Base-by-base conservation (phyloP, 2,888 invertebrate genomes). In the Pollenia griseotomentosa region DNA sequence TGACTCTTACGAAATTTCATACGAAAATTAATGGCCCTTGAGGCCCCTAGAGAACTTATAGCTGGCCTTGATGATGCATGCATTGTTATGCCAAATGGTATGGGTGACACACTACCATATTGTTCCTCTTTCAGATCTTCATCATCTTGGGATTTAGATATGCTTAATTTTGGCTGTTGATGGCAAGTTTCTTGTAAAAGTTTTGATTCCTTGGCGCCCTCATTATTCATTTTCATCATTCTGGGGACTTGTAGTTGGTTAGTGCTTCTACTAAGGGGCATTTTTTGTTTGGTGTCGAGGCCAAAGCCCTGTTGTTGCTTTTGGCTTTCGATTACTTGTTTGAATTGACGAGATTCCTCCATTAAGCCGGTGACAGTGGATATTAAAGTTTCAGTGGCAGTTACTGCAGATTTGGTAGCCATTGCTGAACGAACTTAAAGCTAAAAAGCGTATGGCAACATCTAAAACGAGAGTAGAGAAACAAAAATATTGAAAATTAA, bases 1-100 rank as follows among this genome's bases (percentile, higher is more conserved):
- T 92, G 92, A 82, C 91, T 91, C 66, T 91, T 92, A 61, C 90
- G 91, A 83, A 92, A 92, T 81, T 90, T 91, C 61, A 89, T 87
- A 16, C 91, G 90, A 71, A 90, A 89, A 88, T 90, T 89, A 7
- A 85, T 85, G 2, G 90, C 88, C 9, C 89, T 83, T 19, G 89
- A 79, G 5, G 86, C 88, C 14, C 89, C 89, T 46, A 89, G n/a
- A 1, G 89, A 77, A 59, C 89, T 90, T 2, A 90, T 59, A 63
- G 66, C 61, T 11, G 78, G 61, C 6, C 73, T 46, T n/a, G 71
- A 12, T 59, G 83, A 48, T 9, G 70, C 40, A 12, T 57, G 42
- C 16, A n/a, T 44, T 0, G 77, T 40, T 23, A 57, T 80, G 16
- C 40, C 53, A 70, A 65, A 70, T 2, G 78, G 51, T 74, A 89